These are phyloP conservation scores for Macaca mulatta DNA, from an alignment of 2,113 vertebrate genomes.

Conservation along the genomic window DNA sequence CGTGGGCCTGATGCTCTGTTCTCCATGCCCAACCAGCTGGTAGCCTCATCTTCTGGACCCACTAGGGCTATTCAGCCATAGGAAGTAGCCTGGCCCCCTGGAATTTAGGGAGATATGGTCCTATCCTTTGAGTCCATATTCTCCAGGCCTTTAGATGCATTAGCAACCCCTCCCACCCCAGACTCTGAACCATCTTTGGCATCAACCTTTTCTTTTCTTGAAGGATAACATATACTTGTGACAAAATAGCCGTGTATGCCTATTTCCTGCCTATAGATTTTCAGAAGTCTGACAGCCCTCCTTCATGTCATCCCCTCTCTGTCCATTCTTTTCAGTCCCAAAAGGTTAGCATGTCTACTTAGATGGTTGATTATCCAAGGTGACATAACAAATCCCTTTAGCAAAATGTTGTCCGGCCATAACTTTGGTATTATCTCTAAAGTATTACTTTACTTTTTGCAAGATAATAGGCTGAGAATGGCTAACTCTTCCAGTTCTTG, in stretches of 20 bases:
- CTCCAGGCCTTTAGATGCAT: not conserved
- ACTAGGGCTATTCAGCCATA: not conserved
- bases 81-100: not conserved
- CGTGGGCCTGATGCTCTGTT: not conserved
- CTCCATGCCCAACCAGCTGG: not conserved
- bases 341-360: not conserved
- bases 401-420: not conserved
- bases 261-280: not conserved
- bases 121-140: rapidly evolving
- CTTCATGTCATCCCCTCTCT: not conserved
- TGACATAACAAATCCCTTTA: not conserved
- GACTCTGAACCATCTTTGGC: not conserved
- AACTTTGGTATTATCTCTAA: not conserved
- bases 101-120: not conserved
- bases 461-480: not conserved
- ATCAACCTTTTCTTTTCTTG: not conserved
- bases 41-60: not conserved
- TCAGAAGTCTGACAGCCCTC: not conserved
- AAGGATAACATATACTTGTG: not conserved
- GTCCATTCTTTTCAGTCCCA: not conserved
- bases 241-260: not conserved
- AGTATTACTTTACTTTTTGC: not conserved
- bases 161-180: not conserved
- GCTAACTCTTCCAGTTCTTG: not conserved
- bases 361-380: not conserved